Conservation (phyloP, 2,113 vertebrate species). For the Microtus pennsylvanicus region DNA sequence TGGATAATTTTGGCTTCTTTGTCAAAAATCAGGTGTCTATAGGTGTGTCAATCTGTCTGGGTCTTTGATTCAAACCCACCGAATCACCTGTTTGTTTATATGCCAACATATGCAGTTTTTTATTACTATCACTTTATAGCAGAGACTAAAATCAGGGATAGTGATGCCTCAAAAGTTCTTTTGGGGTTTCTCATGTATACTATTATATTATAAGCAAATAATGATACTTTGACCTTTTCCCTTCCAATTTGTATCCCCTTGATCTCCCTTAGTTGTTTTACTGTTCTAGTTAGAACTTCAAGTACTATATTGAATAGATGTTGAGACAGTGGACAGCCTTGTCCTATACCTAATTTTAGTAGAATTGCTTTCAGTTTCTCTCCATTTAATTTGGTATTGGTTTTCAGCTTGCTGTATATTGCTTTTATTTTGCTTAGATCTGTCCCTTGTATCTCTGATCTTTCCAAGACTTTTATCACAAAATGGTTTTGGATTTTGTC, state of each 20-base stretch:
- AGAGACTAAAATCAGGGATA: background rate
- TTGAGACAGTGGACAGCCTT: background rate
- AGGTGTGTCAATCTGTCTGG: background rate
- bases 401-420: background rate
- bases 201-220: background rate
- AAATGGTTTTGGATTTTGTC: background rate
- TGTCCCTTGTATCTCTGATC: background rate
- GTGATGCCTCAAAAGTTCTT: background rate
- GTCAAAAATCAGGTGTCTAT: background rate
- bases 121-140: background rate
- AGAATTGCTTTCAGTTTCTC: background rate
- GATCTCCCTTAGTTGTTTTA: background rate
- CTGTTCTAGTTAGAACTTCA: background rate
- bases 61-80: background rate
- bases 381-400: background rate
- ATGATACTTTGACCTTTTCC: background rate
- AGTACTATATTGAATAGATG: background rate
- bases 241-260: background rate
- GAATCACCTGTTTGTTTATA: background rate
- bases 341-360: background rate
- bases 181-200: background rate
- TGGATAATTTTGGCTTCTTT: background rate
- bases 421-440: background rate
- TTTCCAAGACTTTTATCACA: background rate
- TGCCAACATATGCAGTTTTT: background rate